phyloP scores from a whole-genome alignment of 2,888 invertebrate genomes.

The Harpagoxenus sublaevis region DNA sequence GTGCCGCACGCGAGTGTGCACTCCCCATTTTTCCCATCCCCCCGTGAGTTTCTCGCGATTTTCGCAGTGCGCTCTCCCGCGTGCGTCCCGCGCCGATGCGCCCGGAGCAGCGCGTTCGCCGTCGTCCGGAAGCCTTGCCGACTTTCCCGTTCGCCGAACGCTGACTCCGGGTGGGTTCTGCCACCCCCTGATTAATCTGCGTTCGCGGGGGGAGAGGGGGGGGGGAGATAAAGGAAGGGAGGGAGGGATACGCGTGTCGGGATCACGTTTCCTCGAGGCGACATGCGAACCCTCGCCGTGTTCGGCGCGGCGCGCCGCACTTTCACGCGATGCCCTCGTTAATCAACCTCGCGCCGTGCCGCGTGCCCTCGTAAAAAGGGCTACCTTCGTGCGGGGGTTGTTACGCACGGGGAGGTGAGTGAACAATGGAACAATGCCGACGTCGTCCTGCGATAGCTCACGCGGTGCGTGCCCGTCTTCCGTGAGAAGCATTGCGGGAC shows the following conservation, averaged over 20 bases:
- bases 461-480: slow-evolving; percentile 62
- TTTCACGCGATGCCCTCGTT: slow-evolving; percentile 51
- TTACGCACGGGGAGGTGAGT: slow-evolving; percentile 62
- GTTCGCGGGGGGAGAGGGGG: not conserved
- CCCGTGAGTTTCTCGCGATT: slow-evolving; percentile 8
- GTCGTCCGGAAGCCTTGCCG: not conserved
- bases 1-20: not conserved
- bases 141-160: not conserved
- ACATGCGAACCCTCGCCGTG: slow-evolving; percentile 16
- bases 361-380: slow-evolving; percentile 1
- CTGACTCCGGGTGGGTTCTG: not conserved
- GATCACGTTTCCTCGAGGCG: slow-evolving; percentile 30
- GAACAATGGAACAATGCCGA: slow-evolving; percentile 49
- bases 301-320: slow-evolving; percentile 16
- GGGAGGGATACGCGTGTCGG: slow-evolving; percentile 8
- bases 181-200: not conserved
- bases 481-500: not conserved
- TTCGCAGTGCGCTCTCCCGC: slow-evolving; percentile 36
- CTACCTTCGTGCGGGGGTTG: slow-evolving; percentile 34
- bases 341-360: slow-evolving; percentile 3
- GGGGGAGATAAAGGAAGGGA: not conserved
- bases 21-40: not conserved
- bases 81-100: slow-evolving; percentile 11
- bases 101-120: not conserved
- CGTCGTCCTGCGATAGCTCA: slow-evolving; percentile 56